phyloP scores from a whole-genome alignment of 2,888 invertebrate genomes.

The Crocallis elinguaria region DNA sequence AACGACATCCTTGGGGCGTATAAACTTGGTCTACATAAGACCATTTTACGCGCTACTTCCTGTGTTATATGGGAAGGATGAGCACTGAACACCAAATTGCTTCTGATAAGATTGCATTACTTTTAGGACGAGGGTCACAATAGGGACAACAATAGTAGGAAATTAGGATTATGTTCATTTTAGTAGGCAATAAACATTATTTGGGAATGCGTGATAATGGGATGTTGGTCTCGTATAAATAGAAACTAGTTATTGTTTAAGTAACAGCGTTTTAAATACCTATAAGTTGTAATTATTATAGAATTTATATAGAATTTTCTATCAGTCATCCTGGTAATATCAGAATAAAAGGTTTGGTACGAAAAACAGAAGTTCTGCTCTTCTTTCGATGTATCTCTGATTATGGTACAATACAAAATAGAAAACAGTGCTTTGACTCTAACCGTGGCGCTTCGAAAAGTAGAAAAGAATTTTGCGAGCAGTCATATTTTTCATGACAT shows the following conservation, averaged over 20 bases:
- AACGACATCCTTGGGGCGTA: constrained; percentile 22
- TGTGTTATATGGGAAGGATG: constrained; percentile 20
- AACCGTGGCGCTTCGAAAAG: too few relatives aligned
- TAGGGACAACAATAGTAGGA: constrained; percentile 18
- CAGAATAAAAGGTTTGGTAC: too few relatives aligned
- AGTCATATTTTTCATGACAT: too few relatives aligned
- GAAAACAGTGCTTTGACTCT: too few relatives aligned
- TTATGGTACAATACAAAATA: too few relatives aligned
- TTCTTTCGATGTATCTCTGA: too few relatives aligned
- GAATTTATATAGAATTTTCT: too few relatives aligned
- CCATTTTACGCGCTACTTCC: constrained; percentile 28
- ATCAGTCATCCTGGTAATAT: too few relatives aligned
- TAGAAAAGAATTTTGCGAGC: too few relatives aligned
- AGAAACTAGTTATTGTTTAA: neutral
- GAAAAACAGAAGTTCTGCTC: too few relatives aligned
- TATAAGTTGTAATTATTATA: neutral
- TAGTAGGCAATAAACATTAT: constrained; percentile 18
- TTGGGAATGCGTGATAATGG: constrained; percentile 14
- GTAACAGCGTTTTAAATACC: neutral
- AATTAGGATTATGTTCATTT: constrained; percentile 29
- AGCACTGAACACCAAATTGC: constrained; percentile 18
- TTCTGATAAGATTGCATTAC: constrained; percentile 23
- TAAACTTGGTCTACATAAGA: constrained; percentile 14
- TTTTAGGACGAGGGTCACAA: constrained; percentile 23
- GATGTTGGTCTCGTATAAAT: constrained; percentile 4